These are phyloP conservation scores for Syrrhaptes paradoxus DNA, from an alignment of 2,113 vertebrate genomes.

Conservation along the genomic window DNA sequence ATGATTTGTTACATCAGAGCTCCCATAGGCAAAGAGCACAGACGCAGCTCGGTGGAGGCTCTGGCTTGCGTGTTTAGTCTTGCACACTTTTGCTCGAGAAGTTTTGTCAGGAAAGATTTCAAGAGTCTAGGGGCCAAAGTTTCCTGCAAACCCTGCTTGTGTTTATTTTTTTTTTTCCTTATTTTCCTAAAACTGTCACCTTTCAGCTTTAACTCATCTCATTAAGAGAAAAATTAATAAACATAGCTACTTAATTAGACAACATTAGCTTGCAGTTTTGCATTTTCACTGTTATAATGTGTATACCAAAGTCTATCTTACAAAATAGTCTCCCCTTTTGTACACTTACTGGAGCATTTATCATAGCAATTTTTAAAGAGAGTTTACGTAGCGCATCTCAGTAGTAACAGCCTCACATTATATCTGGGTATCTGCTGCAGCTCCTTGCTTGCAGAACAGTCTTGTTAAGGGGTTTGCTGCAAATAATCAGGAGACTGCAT, in stretches of 20 bases:
- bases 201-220: background rate
- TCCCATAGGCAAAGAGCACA: constrained; percentile 38
- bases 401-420: background rate
- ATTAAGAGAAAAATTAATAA: background rate
- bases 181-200: background rate
- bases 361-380: background rate
- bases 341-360: background rate
- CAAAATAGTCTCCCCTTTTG: background rate
- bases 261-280: background rate
- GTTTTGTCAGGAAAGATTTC: background rate
- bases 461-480: background rate
- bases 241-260: background rate
- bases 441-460: background rate
- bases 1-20: constrained; percentile 29
- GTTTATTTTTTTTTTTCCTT: background rate
- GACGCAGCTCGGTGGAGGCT: constrained; percentile 34
- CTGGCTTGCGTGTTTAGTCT: constrained; percentile 42
- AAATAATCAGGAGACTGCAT: background rate
- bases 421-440: background rate
- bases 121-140: background rate
- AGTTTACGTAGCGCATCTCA: background rate
- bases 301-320: background rate
- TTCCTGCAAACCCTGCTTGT: background rate
- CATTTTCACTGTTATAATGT: background rate
- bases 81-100: background rate